Percentiles rank a stretch among this genome's conserved stretches.
Evolutionary conservation across 2,113 vertebrate genomes (phyloP).

Genomic region (Pristiophorus japonicus): DNA sequence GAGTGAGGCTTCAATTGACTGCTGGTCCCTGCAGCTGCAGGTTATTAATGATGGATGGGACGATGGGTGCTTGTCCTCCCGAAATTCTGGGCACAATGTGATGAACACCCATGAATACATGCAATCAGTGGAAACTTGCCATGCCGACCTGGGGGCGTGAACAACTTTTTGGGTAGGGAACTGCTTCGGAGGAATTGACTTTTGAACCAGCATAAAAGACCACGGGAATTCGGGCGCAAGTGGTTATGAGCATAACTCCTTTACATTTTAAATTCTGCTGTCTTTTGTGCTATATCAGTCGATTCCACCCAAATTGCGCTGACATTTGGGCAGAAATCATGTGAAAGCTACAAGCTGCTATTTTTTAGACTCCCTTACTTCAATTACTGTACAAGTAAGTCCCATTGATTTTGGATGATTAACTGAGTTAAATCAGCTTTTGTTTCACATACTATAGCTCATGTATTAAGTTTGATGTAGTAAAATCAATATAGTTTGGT

Average conservation of each 20-base stretch:
- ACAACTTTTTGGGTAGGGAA: too few species aligned
- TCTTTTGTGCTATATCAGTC: background rate
- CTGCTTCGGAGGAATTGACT: background rate
- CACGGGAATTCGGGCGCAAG: background rate
- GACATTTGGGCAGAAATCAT: background rate
- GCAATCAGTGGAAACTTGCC: background rate
- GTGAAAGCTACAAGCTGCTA: background rate
- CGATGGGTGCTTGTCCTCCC: background rate
- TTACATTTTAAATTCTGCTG: background rate
- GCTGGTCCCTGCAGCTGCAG: background rate
- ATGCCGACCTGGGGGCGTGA: background rate
- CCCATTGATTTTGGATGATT: background rate
- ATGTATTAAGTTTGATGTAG: background rate
- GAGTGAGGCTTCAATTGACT: background rate
- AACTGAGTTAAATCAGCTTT: background rate
- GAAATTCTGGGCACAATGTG: background rate
- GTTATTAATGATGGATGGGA: background rate
- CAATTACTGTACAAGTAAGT: background rate
- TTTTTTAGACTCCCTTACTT: background rate
- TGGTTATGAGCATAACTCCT: background rate
- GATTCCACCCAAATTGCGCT: background rate
- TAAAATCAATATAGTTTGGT: background rate
- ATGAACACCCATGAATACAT: background rate
- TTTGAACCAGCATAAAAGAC: background rate
- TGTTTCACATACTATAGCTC: background rate